Evolutionary conservation across 2,888 invertebrate species (phyloP), one percentile per base, ranked within the genome.

Genomic region (Parasteatoda lunata): DNA sequence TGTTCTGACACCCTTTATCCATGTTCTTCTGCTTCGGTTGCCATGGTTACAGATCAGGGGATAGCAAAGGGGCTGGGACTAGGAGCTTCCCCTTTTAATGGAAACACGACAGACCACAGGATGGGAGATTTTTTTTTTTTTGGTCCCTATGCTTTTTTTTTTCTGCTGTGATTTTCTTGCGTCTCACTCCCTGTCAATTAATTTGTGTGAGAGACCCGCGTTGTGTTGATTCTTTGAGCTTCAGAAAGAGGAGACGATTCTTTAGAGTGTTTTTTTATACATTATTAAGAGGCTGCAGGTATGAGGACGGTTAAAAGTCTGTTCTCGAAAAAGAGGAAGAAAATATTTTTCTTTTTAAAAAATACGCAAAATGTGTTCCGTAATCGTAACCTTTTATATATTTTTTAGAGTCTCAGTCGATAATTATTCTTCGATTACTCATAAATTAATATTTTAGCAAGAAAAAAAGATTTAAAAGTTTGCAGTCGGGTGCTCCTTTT

Each of bases 171-270:
- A 79, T 79, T 79, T 54, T 78, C 54, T 52, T 47, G 48, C 64
- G 77, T 45, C 54, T 54, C 48, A 13, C 65, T 64, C 79, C 69
- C 54, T 79, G 84, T 70, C 84, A 79, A 79, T 85, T 84, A 84
- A 84, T 84, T 84, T 79, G 75, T 75, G 84, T 84, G 69, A 79
- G 78, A 84, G 84, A 79, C 65, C 11, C 64, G 75, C 75, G 82
- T 75, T 76, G 59, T 45, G 59, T 68, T 52, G 80, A 81, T 81
- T 65, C 51, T 45, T 3, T 54, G 8, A 54, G 5, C 54, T 54
- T 54, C 54, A 5, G 13, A 54, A 54, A 54, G 13, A 54, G 54
- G 13, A 13, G 54, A 54, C 30, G 30, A 30, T 30, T 54, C 54
- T 54, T 54, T 11, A 54, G 54, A 54, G 4, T 13, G 8, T 54